Evolutionary conservation across 2,113 vertebrate species (phyloP), one percentile per base, ranked within the genome.

Genomic region (Heterotis niloticus): DNA sequence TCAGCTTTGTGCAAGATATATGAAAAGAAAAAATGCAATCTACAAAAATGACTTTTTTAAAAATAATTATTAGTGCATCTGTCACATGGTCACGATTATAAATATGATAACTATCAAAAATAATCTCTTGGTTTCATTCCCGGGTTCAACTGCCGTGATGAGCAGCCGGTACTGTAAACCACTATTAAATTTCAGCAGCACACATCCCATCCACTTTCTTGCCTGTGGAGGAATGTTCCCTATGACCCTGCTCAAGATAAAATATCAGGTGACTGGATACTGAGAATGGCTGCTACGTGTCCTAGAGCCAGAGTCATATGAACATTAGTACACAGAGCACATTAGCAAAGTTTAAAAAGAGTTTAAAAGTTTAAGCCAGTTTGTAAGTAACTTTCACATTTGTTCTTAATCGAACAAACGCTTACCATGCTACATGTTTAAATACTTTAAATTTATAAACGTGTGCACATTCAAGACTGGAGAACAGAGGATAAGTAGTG

Each of bases 61-160:
- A n/a, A 23, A 54, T 24, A 16, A 54, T 54, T 14, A 11, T 51
- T n/a, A 10, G 24, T 52, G 44, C 44, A 13, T 5, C 51, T 13
- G n/a, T 44, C 34, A 0, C 51, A 24, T 23, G 51, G 51, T 34
- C 13, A n/a, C n/a, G 20, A 44, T 71, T 71, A 5, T 71, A 71
- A 54, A 71, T 54, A 71, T 20, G 51, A 54, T 71, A n/a, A 51
- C 11, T 34, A 71, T 23, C 20, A 72, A 72, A 72, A 72, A 72
- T 72, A 52, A 51, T 34, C 11, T 23, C 18, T 24, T 1, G 1
- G 69, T 17, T 44, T n/a, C 18, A 1, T 3, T 29, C 69, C 20
- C 44, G 4, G 17, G 3, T 29, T 1, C 18, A 29, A 16, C 29
- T 0, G 51, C 69, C 29, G 7, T 5, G 20, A 20, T 9, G 51